These are phyloP conservation scores for Leucoraja ocellata DNA, from an alignment of 2,797 vertebrate genomes.

Conservation along the genomic window DNA sequence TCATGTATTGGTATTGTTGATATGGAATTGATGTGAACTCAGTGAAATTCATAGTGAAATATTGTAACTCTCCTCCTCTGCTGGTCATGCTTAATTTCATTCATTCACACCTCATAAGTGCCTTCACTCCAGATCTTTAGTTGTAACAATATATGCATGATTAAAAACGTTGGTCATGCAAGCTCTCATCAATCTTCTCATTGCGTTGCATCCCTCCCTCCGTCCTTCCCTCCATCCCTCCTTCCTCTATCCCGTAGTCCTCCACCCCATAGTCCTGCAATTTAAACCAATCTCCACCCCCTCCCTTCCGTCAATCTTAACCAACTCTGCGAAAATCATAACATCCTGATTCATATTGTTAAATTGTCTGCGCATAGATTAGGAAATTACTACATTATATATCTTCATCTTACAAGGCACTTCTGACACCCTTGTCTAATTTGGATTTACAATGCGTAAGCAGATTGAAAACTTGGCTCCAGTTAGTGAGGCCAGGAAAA, in stretches of 20 bases:
- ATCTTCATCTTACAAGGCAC: neutral
- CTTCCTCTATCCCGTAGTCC: neutral
- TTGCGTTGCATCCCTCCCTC: neutral
- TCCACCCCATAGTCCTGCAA: neutral
- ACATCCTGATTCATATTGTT: neutral
- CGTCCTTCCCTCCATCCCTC: too few species aligned
- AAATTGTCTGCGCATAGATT: neutral
- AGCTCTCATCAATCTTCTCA: conserved; percentile 27
- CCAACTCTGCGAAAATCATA: too few species aligned
- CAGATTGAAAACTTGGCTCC: neutral
- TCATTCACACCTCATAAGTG: neutral
- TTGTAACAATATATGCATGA: neutral
- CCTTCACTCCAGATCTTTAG: neutral
- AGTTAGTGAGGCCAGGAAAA: neutral
- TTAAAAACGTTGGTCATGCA: neutral
- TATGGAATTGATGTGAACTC: neutral
- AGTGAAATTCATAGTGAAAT: neutral
- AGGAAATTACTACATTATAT: neutral
- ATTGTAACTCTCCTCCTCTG: neutral
- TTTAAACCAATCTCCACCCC: neutral
- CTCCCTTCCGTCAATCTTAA: neutral
- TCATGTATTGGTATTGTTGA: neutral
- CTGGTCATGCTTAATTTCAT: neutral
- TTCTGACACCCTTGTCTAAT: neutral
- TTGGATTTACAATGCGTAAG: neutral